phyloP scores from a whole-genome alignment of 2,888 invertebrate genomes.

The Drosophila mercatorum region DNA sequence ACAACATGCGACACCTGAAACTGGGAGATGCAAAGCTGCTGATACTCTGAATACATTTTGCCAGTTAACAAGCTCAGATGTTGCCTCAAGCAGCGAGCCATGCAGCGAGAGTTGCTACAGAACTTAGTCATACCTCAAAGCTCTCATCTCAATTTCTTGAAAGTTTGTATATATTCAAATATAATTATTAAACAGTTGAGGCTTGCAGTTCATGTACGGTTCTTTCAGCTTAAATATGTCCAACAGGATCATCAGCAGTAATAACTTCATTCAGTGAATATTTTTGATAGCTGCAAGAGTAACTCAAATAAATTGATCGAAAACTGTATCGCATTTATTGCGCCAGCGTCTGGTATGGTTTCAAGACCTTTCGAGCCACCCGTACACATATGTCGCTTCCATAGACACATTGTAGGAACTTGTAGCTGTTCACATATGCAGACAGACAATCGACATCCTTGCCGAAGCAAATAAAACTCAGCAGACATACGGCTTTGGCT shows the following conservation, averaged over 20 bases:
- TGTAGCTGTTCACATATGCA: slow-evolving; percentile 47
- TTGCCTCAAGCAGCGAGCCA: neutral
- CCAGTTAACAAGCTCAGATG: slow-evolving; percentile 47
- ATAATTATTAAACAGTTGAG: too few species aligned
- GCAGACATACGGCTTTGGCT: slow-evolving; percentile 50
- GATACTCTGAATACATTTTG: slow-evolving; percentile 49
- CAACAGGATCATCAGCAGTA: too few species aligned
- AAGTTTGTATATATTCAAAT: too few species aligned
- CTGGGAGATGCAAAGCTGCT: slow-evolving; percentile 58
- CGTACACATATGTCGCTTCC: slow-evolving; percentile 20
- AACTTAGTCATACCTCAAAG: neutral
- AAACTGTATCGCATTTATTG: neutral
- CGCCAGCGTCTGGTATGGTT: neutral
- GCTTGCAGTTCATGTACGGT: too few species aligned
- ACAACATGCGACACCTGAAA: slow-evolving; percentile 70
- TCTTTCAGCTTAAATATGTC: too few species aligned
- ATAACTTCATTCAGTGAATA: too few species aligned
- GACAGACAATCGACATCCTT: slow-evolving; percentile 67
- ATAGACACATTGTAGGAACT: slow-evolving; percentile 27
- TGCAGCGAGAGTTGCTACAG: slow-evolving; percentile 6
- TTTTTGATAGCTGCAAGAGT: neutral
- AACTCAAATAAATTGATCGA: neutral
- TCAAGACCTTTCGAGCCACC: slow-evolving; percentile 3
- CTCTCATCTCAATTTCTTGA: too few species aligned
- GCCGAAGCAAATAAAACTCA: slow-evolving; percentile 37